A percentile compares a stretch with the other conserved stretches of the same genome.
Evolutionary conservation across 2,113 vertebrate species (phyloP).

Genomic region (Phoenicopterus ruber): DNA sequence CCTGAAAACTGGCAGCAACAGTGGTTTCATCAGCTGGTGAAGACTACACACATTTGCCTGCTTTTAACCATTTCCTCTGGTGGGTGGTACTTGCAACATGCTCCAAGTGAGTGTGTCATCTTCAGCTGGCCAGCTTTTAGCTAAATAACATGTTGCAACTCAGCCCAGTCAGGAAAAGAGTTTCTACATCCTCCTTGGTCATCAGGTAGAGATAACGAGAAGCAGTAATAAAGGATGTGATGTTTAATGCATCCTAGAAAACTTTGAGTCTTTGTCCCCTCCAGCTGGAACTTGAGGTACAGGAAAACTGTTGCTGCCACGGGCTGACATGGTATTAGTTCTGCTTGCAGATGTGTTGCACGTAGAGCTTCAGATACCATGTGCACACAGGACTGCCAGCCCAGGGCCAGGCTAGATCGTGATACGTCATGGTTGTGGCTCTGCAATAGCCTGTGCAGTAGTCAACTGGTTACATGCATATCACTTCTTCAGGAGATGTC

Average conservation of each 20-base stretch:
- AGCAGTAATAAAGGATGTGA: not conserved
- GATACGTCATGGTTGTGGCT: accelerated
- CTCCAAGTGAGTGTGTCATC: not conserved
- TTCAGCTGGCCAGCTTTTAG: not conserved
- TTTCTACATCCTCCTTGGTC: not conserved
- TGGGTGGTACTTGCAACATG: not conserved
- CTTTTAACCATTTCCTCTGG: not conserved
- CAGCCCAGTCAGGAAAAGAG: not conserved
- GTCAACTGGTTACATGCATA: not conserved
- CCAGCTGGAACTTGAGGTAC: not conserved
- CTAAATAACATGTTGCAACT: not conserved
- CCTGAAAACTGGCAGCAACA: not conserved
- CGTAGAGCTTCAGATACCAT: not conserved
- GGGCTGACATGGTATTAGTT: not conserved
- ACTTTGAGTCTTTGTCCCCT: not conserved
- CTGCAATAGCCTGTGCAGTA: not conserved
- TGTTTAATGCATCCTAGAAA: not conserved
- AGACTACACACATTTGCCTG: not conserved
- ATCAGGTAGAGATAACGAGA: not conserved
- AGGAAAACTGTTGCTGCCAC: not conserved
- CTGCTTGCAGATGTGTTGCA: not conserved
- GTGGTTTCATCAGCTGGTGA: not conserved
- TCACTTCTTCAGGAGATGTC: not conserved
- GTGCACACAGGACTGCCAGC: not conserved
- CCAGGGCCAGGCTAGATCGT: not conserved